Conservation (phyloP, 2,113 vertebrate genomes). For the Pardalotus punctatus region DNA sequence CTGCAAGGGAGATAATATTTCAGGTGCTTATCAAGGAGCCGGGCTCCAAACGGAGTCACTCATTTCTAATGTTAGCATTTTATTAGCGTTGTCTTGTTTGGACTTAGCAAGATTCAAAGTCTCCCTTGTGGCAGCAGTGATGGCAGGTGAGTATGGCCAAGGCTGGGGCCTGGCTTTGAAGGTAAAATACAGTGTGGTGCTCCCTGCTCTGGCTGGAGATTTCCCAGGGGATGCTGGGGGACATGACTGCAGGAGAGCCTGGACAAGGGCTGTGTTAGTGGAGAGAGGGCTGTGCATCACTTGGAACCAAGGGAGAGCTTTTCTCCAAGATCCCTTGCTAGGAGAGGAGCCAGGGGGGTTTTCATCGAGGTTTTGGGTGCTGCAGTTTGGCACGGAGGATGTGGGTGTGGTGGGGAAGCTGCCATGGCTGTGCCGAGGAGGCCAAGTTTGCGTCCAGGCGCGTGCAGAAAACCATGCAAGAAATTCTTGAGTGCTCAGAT, state of each 20-base stretch:
- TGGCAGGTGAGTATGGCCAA: background rate
- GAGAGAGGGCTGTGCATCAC: background rate
- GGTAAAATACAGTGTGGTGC: rapidly evolving
- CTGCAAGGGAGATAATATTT: background rate
- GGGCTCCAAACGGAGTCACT: background rate
- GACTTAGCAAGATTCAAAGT: background rate
- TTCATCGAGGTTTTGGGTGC: background rate
- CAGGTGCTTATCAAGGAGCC: background rate
- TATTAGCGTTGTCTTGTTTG: background rate
- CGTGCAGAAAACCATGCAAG: background rate
- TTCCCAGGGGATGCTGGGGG: background rate
- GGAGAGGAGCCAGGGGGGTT: background rate
- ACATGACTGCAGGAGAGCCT: rapidly evolving
- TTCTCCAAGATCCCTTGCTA: background rate
- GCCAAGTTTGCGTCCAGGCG: background rate
- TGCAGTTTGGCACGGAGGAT: background rate
- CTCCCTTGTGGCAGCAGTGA: background rate
- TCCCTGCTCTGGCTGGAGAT: background rate
- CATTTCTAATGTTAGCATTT: background rate
- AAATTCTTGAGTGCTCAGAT: background rate
- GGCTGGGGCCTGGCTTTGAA: background rate
- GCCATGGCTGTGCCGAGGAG: rapidly evolving
- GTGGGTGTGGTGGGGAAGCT: background rate
- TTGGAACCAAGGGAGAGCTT: background rate
- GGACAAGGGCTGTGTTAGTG: background rate